A percentile compares a stretch with the other conserved stretches of the same genome.
Conservation (phyloP, 2,888 invertebrate genomes). For the Quadroppia sp. region DNA sequence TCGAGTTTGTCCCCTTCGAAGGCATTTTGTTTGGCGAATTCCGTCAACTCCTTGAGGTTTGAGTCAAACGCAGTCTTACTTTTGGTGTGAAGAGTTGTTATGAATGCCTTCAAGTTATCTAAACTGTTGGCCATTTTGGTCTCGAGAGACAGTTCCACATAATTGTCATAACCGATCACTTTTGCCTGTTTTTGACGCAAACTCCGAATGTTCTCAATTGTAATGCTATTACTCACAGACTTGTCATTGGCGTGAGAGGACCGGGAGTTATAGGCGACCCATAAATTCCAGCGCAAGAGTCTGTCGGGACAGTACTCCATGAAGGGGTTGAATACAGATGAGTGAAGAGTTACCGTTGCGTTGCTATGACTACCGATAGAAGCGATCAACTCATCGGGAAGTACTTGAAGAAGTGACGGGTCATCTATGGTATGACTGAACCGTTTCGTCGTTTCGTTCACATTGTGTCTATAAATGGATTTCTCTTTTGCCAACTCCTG, state of each 20-base stretch:
- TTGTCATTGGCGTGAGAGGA: constrained; percentile 64
- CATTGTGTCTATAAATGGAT: constrained; percentile 58
- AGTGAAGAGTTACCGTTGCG: constrained; percentile 65
- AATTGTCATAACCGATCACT: constrained; percentile 71
- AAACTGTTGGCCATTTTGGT: constrained; percentile 65
- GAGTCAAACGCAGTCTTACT: constrained; percentile 64
- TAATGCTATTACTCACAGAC: constrained; percentile 61
- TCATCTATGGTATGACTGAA: constrained; percentile 67
- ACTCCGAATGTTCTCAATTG: constrained; percentile 71
- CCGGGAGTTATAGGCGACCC: constrained; percentile 71
- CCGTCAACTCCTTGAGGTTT: constrained; percentile 60
- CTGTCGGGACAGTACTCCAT: constrained; percentile 80
- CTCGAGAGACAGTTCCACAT: constrained; percentile 81
- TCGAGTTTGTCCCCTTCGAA: constrained; percentile 55
- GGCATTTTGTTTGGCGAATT: constrained; percentile 42
- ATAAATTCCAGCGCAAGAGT: constrained; percentile 72
- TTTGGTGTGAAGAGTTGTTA: constrained; percentile 57
- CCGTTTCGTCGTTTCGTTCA: constrained; percentile 60
- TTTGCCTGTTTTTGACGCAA: constrained; percentile 66
- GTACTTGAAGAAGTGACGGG: constrained; percentile 64
- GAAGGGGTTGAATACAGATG: constrained; percentile 67
- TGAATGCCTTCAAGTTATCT: constrained; percentile 66
- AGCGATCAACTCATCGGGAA: constrained; percentile 66
- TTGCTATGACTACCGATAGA: constrained; percentile 67
- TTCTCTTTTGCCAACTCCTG: constrained; percentile 60